Base-by-base conservation (phyloP, 2,888 invertebrate species). In the Euproctis similis region DNA sequence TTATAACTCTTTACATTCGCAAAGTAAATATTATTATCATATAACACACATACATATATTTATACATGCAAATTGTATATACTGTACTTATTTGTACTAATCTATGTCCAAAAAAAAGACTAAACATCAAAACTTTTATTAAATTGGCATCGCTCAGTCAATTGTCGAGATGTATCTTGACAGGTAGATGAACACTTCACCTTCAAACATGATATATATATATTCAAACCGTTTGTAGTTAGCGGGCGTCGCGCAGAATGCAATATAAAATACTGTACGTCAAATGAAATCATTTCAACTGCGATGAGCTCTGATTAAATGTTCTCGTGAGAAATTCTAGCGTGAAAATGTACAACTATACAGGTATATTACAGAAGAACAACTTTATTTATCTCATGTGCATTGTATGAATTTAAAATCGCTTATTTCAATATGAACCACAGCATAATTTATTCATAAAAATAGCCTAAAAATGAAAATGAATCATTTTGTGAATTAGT, bases 251-350 rank as follows among this genome's bases (percentile, higher is more conserved):
- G n/a, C n/a, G 39, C 39, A 28, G 31, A 36, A 30, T 32, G 37
- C 38, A 35, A 37, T 46, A 47, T 44, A 44, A 43, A 39, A 40
- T n/a, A n/a, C n/a, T 26, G 42, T 31, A 39, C 31, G 64, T 68
- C 70, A 55, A 55, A 59, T 46, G 36, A 43, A 53, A 68, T 69
- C 49, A 61, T 53, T 52, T 63, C 60, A 56, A 51, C 48, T 39
- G 47, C 42, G 39, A 35, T 37, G 46, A 38, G 44, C 39, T 26
- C 24, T 46, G 51, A 59, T 58, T 53, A 53, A 50, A 43, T 19
- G 42, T 59, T 58, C 57, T 53, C 55, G 43, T 44, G 57, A 53
- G 45, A 55, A 39, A 27, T 11, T 40, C 25, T 30, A 20, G 26
- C 21, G 25, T 34, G 9, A 14, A 27, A 14, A 26, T 21, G 5